A percentile compares a stretch with the other conserved stretches of the same genome.
These are phyloP conservation scores for Euglossa dilemma DNA, from an alignment of 1,140 invertebrate genomes.

Conservation along the genomic window DNA sequence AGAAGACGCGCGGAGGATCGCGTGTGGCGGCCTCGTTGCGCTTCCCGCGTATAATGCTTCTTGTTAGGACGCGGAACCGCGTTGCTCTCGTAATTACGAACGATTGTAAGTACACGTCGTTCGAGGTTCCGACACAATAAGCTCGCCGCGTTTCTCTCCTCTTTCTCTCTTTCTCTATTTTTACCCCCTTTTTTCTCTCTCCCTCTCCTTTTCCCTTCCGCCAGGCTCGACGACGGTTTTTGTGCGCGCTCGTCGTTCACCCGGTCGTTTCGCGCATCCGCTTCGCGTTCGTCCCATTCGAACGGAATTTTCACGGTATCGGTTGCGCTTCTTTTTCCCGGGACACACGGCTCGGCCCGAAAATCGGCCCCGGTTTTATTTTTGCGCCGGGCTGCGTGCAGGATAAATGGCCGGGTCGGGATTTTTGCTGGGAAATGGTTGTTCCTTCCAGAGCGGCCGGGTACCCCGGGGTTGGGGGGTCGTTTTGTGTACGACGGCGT, in stretches of 20 bases:
- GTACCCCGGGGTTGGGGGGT: not conserved
- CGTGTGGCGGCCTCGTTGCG: not conserved
- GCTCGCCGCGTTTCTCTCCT: too few species aligned
- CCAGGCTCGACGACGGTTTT: not conserved
- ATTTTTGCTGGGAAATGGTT: not conserved
- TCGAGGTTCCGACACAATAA: constrained; percentile 1
- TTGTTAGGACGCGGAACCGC: not conserved
- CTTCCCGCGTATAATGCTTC: not conserved
- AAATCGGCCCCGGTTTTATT: not conserved
- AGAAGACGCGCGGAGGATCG: too few species aligned
- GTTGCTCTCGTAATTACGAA: constrained; percentile 8
- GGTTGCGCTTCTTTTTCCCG: not conserved
- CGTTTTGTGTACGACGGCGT: not conserved
- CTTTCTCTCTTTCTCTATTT: not conserved
- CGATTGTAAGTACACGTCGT: constrained; percentile 15
- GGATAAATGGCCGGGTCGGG: not conserved
- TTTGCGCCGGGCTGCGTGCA: too few species aligned
- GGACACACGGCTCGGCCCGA: not conserved
- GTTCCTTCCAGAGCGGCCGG: not conserved
- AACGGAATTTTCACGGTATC: constrained; percentile 19
- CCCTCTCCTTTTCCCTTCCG: not conserved
- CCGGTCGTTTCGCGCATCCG: not conserved
- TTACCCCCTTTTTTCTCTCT: not conserved
- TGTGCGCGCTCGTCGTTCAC: not conserved
- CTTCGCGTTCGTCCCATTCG: not conserved